Conservation (phyloP, 2,113 vertebrate genomes). For the Takifugu flavidus region DNA sequence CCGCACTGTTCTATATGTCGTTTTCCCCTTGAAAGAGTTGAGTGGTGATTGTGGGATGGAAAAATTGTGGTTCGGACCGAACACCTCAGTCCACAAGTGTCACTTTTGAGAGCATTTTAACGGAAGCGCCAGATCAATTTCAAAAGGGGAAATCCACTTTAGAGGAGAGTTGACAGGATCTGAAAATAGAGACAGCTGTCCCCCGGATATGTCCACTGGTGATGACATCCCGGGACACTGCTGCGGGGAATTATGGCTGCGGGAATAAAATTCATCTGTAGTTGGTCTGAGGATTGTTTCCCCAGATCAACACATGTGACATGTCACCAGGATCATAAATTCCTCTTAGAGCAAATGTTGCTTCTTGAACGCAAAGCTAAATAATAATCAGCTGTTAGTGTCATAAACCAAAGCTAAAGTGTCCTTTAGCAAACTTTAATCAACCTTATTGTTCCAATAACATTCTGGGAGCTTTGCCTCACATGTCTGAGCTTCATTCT, state of each 20-base stretch:
- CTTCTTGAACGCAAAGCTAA: no score
- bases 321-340: background rate
- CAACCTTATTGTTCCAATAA: background rate
- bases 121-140: background rate
- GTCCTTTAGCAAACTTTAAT: background rate
- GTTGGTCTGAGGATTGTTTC: background rate
- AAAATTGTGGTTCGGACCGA: no score
- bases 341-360: no score
- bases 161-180: background rate
- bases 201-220: constrained; percentile 1
- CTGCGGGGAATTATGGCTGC: background rate
- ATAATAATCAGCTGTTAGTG: no score
- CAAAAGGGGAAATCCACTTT: background rate
- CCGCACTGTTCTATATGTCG: no score
- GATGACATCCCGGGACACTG: constrained; percentile 11
- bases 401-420: no score
- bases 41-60: no score
- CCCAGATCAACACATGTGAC: no score
- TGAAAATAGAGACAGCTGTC: constrained; percentile 7
- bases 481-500: constrained; percentile 43
- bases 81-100: background rate
- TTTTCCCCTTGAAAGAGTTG: no score
- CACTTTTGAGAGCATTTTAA: background rate
- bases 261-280: background rate
- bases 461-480: no score